Base-by-base conservation (phyloP, 1,140 invertebrate species). In the Chironomus striatipennis region DNA sequence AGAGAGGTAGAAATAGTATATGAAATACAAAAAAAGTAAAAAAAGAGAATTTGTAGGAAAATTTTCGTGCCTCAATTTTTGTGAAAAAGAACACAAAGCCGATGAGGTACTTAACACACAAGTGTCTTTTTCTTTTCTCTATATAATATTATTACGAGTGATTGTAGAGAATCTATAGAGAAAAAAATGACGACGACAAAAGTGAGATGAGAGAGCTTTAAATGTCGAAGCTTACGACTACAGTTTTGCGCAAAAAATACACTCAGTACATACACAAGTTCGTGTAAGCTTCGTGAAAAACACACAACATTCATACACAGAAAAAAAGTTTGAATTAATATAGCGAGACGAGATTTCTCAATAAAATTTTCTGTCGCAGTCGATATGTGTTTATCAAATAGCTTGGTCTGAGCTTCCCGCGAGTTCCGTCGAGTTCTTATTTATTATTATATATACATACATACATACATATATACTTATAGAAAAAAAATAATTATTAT, bases 341-440 rank as follows among this genome's bases (percentile, higher is more conserved):
- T 34, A 57, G 47, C 47, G n/a, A 57, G 47, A 57, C 65, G 65
- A 70, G 65, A 70, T 70, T 18, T 70, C 65, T 18, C 65, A 70
- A 70, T 70, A 70, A 20, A 70, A 70, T 70, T 70, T 70, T 17
- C 17, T 70, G 65, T 70, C 65, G 65, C 65, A 70, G 65, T 70
- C 65, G 65, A 70, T 70, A 70, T 21, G 65, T 70, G 20, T 70
- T 70, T 70, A 70, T 70, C 65, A 70, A 70, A 70, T 70, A 18
- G 65, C 20, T 70, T 21, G 65, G 65, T 20, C 20, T 70, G 17
- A 70, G 17, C 20, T 70, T 70, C 20, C 65, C 17, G 17, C 20
- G 65, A 70, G 65, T 70, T 21, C 20, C 17, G 17, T 21, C 17
- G 65, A 70, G 65, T 70, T 70, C 18, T 18, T 70, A 70, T 70